A percentile compares a stretch with the other conserved stretches of the same genome.
Conservation (phyloP, 2,797 vertebrate species). For the Fundulus diaphanus region DNA sequence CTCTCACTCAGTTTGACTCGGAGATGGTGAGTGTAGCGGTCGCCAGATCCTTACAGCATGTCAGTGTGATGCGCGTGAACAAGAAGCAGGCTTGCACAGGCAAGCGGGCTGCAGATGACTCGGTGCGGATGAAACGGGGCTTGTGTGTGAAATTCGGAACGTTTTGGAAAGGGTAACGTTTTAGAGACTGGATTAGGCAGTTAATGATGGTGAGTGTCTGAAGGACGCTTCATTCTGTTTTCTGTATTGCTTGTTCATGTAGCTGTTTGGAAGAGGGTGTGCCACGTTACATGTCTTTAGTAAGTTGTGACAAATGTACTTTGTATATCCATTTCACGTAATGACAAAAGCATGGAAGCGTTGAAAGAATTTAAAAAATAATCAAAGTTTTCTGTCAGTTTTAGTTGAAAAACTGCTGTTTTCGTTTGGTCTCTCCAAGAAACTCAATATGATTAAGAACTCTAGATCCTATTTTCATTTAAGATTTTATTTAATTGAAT, state of each 20-base stretch:
- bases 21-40: constrained; percentile 65
- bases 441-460: not conserved
- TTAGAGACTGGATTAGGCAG: constrained; percentile 37
- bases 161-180: constrained; percentile 46
- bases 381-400: constrained; percentile 48
- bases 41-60: constrained; percentile 47
- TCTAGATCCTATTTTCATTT: constrained; percentile 10
- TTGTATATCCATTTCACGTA: constrained; percentile 56
- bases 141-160: constrained; percentile 55
- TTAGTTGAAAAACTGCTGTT: constrained; percentile 28
- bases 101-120: constrained; percentile 48
- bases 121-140: constrained; percentile 24
- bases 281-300: not conserved
- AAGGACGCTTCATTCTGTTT: constrained; percentile 20
- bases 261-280: constrained; percentile 5
- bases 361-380: constrained; percentile 42
- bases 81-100: constrained; percentile 51
- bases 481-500: constrained; percentile 4
- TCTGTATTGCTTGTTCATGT: not conserved
- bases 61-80: constrained; percentile 32
- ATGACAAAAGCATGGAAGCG: constrained; percentile 43
- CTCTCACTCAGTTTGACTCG: constrained; percentile 71
- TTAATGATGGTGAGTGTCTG: constrained; percentile 72
- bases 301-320: constrained; percentile 20
- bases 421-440: constrained; percentile 25